phyloP scores from a whole-genome alignment of 2,888 invertebrate genomes.

The Rhodophaea formosa region DNA sequence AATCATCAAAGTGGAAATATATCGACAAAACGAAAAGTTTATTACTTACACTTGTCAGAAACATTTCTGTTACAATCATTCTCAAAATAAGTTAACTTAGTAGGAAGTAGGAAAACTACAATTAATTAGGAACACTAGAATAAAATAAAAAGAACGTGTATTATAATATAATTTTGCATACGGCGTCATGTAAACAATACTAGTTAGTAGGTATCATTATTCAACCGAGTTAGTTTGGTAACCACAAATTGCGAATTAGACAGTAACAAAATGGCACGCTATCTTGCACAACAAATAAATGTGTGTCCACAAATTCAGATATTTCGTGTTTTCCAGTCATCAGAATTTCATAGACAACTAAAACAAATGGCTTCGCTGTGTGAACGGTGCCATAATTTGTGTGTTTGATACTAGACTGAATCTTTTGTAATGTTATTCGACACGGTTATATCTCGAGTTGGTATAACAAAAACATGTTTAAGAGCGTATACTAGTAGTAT shows the following conservation, averaged over 20 bases:
- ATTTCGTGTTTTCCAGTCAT: slow-evolving; percentile 49
- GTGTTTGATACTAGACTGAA: not conserved
- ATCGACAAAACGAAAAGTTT: too few species aligned
- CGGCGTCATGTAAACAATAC: not conserved
- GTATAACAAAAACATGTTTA: too few species aligned
- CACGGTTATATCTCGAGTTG: too few species aligned
- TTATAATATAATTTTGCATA: too few species aligned
- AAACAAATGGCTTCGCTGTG: slow-evolving; percentile 35
- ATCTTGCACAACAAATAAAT: slow-evolving; percentile 26
- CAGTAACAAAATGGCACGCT: slow-evolving; percentile 30
- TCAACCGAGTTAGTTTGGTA: not conserved
- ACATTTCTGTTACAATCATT: too few species aligned
- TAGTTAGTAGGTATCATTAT: not conserved
- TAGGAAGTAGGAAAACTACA: too few species aligned
- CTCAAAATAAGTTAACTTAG: too few species aligned
- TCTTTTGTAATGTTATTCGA: not conserved
- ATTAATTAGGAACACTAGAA: too few species aligned
- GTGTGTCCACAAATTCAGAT: slow-evolving; percentile 35
- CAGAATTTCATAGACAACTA: slow-evolving; percentile 32
- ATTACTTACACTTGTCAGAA: too few species aligned
- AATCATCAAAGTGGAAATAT: too few species aligned
- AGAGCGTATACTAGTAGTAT: too few species aligned
- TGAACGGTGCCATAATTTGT: not conserved
- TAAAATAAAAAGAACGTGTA: too few species aligned
- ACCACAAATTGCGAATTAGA: slow-evolving; percentile 4